Percentiles rank a stretch among this genome's conserved stretches.
These are phyloP conservation scores for Phrynosoma platyrhinos DNA, from an alignment of 2,113 vertebrate species.

Conservation along the genomic window DNA sequence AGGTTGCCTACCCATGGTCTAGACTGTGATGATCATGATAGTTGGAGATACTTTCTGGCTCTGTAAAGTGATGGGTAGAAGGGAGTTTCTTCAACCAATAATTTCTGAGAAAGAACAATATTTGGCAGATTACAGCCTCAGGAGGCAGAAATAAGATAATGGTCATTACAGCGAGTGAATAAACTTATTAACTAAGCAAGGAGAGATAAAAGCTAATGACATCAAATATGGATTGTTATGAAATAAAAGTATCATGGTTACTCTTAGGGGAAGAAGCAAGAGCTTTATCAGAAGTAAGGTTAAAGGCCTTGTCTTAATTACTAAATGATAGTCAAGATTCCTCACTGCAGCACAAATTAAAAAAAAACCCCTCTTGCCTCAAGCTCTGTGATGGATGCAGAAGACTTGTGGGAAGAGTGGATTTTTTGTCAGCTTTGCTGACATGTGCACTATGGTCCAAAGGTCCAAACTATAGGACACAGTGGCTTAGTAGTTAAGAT, in stretches of 20 bases:
- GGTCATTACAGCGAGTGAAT: background rate
- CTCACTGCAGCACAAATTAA: background rate
- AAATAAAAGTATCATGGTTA: background rate
- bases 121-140: background rate
- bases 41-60: too few relatives aligned
- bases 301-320: background rate
- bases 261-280: background rate
- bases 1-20: too few relatives aligned
- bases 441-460: background rate
- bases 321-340: too few relatives aligned
- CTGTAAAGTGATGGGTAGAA: too few relatives aligned
- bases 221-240: background rate
- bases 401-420: too few relatives aligned
- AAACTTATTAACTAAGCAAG: background rate
- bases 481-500: too few relatives aligned
- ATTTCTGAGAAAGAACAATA: background rate
- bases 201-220: background rate
- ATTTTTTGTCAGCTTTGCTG: background rate
- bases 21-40: too few relatives aligned
- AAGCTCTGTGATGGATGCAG: background rate
- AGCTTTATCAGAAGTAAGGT: too few relatives aligned
- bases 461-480: too few relatives aligned
- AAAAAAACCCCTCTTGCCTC: background rate
- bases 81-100: too few relatives aligned
- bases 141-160: background rate